phyloP scores from a whole-genome alignment of 1,140 invertebrate species.

The Limonius californicus region DNA sequence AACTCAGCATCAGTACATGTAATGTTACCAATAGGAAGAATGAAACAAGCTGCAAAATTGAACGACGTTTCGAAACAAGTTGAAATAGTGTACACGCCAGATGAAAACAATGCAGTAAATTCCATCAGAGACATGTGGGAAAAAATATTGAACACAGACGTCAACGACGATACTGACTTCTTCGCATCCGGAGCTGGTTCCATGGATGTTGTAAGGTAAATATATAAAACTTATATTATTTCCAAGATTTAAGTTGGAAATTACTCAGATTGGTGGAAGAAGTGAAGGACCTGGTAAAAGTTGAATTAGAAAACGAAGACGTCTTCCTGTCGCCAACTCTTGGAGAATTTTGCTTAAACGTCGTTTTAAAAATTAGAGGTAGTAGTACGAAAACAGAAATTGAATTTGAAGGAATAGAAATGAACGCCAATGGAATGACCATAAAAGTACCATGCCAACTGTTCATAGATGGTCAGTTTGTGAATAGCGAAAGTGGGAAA shows the following conservation, averaged over 20 bases:
- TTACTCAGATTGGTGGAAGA: slow-evolving; percentile 89
- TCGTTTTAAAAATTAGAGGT: slow-evolving; percentile 60
- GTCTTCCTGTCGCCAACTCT: slow-evolving; percentile 92
- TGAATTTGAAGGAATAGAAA: slow-evolving; percentile 67
- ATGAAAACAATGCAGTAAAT: slow-evolving; percentile 67
- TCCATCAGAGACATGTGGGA: slow-evolving; percentile 73
- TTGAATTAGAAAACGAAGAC: slow-evolving; percentile 82
- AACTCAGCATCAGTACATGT: not conserved
- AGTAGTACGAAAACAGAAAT: slow-evolving; percentile 46
- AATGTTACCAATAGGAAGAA: slow-evolving; percentile 72
- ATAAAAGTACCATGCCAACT: slow-evolving; percentile 82
- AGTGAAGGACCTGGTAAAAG: slow-evolving; percentile 75
- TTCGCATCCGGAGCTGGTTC: slow-evolving; percentile 89
- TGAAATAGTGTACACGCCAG: slow-evolving; percentile 66
- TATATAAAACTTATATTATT: not conserved
- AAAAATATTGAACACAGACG: slow-evolving; percentile 73
- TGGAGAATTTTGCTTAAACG: slow-evolving; percentile 68
- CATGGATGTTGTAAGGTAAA: slow-evolving; percentile 90
- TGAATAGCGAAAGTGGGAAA: slow-evolving; percentile 67
- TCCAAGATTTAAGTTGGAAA: not conserved
- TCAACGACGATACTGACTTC: slow-evolving; percentile 83
- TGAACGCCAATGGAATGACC: slow-evolving; percentile 79
- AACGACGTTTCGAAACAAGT: slow-evolving; percentile 61
- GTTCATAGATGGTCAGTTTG: slow-evolving; percentile 89
- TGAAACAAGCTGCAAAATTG: slow-evolving; percentile 79